Conservation (phyloP, 2,113 vertebrate species). For the Nerophis lumbriciformis region DNA sequence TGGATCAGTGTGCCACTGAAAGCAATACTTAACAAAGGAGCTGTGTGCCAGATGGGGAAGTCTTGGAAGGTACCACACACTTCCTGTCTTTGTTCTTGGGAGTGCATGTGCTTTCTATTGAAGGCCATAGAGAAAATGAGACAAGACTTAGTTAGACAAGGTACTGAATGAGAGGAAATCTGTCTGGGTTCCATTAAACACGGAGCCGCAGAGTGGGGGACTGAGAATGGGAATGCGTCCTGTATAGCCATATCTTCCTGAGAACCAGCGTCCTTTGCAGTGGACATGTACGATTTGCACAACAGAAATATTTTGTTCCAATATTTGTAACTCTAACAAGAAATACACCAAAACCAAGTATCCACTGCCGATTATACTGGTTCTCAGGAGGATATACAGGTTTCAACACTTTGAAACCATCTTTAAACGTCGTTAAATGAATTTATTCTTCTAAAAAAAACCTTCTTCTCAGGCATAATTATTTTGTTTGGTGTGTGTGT, state of each 20-base stretch:
- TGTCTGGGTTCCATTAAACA: slow-evolving; percentile 63
- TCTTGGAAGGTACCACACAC: slow-evolving; percentile 58
- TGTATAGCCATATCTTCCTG: slow-evolving; percentile 11
- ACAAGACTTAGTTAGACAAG: slow-evolving; percentile 32
- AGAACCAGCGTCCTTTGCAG: too few species aligned
- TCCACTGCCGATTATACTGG: too few species aligned
- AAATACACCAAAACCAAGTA: too few species aligned
- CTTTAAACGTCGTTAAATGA: slow-evolving; percentile 24
- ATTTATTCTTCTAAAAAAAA: slow-evolving; percentile 21
- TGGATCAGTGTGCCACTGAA: slow-evolving; percentile 30
- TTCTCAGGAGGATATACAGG: slow-evolving; percentile 1
- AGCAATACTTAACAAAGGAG: slow-evolving; percentile 32
- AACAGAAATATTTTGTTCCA: too few species aligned
- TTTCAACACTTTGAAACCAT: slow-evolving; percentile 25
- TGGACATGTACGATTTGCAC: too few species aligned
- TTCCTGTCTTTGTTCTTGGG: slow-evolving; percentile 43
- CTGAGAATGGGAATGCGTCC: slow-evolving; percentile 22
- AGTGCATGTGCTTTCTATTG: slow-evolving; percentile 70
- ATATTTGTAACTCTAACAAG: too few species aligned
- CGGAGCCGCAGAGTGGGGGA: slow-evolving; percentile 35
- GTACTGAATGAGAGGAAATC: slow-evolving; percentile 32
- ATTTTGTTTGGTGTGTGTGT: slow-evolving; percentile 16
- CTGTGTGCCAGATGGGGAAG: slow-evolving; percentile 59
- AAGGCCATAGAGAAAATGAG: slow-evolving; percentile 53
- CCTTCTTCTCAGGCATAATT: slow-evolving; percentile 14